Percentiles rank a stretch among this genome's conserved stretches.
Evolutionary conservation across 64 coral and sea anemone genomes (phyloP).

Genomic region (Cladopsammia gracilis): DNA sequence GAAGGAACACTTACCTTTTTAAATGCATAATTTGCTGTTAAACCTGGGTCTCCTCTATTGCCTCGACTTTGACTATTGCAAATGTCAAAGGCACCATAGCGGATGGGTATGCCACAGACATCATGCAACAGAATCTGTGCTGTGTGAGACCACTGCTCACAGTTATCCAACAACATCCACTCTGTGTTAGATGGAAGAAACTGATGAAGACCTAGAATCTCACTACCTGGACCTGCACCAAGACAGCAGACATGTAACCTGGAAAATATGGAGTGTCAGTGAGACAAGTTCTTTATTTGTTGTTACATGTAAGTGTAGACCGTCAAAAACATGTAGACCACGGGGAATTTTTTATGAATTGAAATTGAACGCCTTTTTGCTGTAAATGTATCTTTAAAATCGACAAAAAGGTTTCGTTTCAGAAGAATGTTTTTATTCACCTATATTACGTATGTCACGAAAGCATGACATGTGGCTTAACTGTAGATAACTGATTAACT

Average conservation of each 20-base stretch:
- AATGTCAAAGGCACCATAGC: slow-evolving; percentile 89
- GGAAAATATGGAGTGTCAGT: neutral
- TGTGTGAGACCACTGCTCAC: slow-evolving; percentile 91
- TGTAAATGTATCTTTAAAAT: too few species aligned
- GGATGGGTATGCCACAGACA: slow-evolving; percentile 67
- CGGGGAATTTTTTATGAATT: too few species aligned
- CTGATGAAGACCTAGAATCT: slow-evolving; percentile 90
- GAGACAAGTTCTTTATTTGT: too few species aligned
- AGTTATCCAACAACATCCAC: slow-evolving; percentile 94
- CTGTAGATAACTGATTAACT: too few species aligned
- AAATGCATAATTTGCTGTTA: slow-evolving; percentile 72
- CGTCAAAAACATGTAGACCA: too few species aligned
- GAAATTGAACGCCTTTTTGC: too few species aligned
- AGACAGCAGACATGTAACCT: slow-evolving; percentile 93
- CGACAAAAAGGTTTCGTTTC: too few species aligned
- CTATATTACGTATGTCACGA: too few species aligned
- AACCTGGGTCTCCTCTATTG: neutral
- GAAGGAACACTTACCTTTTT: slow-evolving; percentile 61
- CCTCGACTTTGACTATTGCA: slow-evolving; percentile 22
- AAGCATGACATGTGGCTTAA: too few species aligned
- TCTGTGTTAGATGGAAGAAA: slow-evolving; percentile 82
- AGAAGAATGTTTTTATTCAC: too few species aligned
- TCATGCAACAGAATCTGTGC: slow-evolving; percentile 82
- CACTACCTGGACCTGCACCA: slow-evolving; percentile 98
- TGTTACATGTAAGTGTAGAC: too few species aligned